A percentile compares a stretch with the other conserved stretches of the same genome.
phyloP scores from a whole-genome alignment of 2,888 invertebrate species.

The Malthinus flaveolus region DNA sequence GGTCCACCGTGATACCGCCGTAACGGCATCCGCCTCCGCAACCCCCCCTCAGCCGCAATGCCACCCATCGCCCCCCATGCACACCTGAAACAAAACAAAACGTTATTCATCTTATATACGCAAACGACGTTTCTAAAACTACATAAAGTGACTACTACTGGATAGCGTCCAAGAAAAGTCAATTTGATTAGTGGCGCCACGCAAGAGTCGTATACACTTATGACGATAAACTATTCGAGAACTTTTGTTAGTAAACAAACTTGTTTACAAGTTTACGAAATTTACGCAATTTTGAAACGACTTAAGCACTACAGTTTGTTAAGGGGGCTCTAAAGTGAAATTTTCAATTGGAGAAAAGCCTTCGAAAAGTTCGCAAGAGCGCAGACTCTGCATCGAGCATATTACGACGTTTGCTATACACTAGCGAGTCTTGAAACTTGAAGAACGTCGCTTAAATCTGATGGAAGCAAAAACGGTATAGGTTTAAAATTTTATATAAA shows the following conservation, averaged over 20 bases:
- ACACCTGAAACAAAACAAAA: slow-evolving; percentile 61
- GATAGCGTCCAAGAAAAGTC: background rate
- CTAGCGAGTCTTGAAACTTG: too few species aligned
- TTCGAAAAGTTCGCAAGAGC: too few species aligned
- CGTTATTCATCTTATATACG: slow-evolving; percentile 5
- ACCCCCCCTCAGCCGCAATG: slow-evolving; percentile 54
- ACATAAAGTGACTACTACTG: background rate
- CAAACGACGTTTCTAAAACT: background rate
- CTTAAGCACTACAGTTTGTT: too few species aligned
- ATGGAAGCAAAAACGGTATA: too few species aligned
- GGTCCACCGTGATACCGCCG: slow-evolving; percentile 59
- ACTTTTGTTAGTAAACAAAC: slow-evolving; percentile 17
- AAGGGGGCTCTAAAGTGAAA: too few species aligned
- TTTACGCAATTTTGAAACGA: slow-evolving; percentile 5
- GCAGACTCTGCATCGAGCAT: too few species aligned
- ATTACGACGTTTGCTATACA: too few species aligned
- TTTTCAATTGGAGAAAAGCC: too few species aligned
- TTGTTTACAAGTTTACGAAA: slow-evolving; percentile 18
- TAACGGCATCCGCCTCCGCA: slow-evolving; percentile 56
- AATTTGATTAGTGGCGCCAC: slow-evolving; percentile 15
- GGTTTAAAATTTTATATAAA: too few species aligned
- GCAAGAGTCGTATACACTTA: slow-evolving; percentile 9
- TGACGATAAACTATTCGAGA: slow-evolving; percentile 1
- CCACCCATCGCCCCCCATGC: slow-evolving; percentile 58
- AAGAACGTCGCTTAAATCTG: too few species aligned